Base-by-base conservation (phyloP, 2,797 vertebrate genomes). In the Anabas testudineus region DNA sequence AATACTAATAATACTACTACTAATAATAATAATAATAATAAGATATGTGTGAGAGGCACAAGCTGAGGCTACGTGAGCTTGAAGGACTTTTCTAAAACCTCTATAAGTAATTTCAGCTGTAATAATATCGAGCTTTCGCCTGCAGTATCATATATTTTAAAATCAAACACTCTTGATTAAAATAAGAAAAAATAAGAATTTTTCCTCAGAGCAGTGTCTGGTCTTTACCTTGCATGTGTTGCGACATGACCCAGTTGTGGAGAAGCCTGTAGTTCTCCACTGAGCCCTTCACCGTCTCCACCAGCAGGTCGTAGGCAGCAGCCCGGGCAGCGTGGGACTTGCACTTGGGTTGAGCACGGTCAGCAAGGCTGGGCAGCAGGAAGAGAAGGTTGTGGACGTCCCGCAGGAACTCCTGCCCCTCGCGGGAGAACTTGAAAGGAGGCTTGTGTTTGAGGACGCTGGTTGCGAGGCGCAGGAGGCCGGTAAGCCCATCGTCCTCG, bases 221-320 rank as follows among this genome's bases (percentile, higher is more conserved):
- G 19, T 19, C n/a, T 19, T 46, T 92, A 99, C 98, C 95, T 83
- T 99, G 98, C 97, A 99, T 98, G 89, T 99, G 98, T 83, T 99
- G 98, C 0, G 98, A 96, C 98, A 99, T 99, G 67, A 99, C 98
- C 97, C 97, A 99, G 92, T 99, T 99, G 92, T 99, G 98, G 34
- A 99, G 96, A 53, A 99, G 94, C 34, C 98, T 94, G 93, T 99
- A 99, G 93, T 99, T 99, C 74, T 99, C 97, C 85, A 97, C 96
- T 0, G 97, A 99, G 7, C 97, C 97, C 75, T 98, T 99, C 15
- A 99, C 97, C 88, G 98, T 97, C 86, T 99, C 98, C 86, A 99
- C 97, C 88, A 99, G 90, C 74, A 99, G 93, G 89, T 99, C 98
- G 1, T 98, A 99, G 60, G 98, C 97, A n/a, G 98, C 98, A 22